These are phyloP conservation scores for Centruroides sculpturatus DNA, from an alignment of 1,140 invertebrate genomes.

Conservation along the genomic window DNA sequence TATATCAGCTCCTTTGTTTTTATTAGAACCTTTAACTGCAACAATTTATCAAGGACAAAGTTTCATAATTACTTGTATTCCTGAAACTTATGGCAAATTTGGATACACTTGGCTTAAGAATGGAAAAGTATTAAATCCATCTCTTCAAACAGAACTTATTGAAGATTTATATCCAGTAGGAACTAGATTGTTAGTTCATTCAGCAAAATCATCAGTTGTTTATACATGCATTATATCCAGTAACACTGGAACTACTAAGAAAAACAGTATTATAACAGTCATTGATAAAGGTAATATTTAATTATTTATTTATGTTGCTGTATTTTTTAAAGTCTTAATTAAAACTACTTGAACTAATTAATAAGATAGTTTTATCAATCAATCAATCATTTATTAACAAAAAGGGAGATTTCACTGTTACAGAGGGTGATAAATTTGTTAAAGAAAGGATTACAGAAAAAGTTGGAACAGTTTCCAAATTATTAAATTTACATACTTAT, in stretches of 20 bases:
- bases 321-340: background rate
- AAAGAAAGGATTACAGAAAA: no score
- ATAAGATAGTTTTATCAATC: no score
- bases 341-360: background rate
- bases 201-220: conserved; percentile 5
- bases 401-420: no score
- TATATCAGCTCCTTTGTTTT: conserved; percentile 3
- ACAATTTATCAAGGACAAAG: conserved; percentile 12
- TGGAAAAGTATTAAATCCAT: conserved; percentile 15
- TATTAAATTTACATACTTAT: no score
- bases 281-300: background rate
- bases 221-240: conserved; percentile 18
- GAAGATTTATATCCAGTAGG: conserved; percentile 19
- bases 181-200: conserved; percentile 11
- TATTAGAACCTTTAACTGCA: conserved; percentile 8
- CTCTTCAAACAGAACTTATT: conserved; percentile 13
- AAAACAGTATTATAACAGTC: conserved; percentile 12
- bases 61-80: conserved; percentile 15
- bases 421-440: no score
- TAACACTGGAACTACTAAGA: conserved; percentile 4
- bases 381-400: no score
- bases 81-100: conserved; percentile 5
- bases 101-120: conserved; percentile 20
- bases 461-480: no score
- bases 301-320: no score